Percentiles rank a stretch among this genome's conserved stretches.
phyloP scores from a whole-genome alignment of 2,113 vertebrate genomes.

The Cricetomys ansorgei region DNA sequence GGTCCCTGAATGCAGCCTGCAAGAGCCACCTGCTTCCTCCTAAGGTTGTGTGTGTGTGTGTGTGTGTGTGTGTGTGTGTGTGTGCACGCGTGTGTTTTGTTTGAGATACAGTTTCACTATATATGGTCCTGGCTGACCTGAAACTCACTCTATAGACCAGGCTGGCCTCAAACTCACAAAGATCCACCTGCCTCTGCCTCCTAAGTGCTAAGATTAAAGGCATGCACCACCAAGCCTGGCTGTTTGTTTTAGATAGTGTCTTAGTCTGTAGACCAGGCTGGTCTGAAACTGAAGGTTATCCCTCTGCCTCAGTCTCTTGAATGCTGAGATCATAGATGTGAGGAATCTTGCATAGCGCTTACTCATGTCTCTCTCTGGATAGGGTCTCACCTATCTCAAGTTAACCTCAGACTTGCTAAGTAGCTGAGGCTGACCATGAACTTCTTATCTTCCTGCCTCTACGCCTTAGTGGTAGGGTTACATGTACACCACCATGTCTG shows the following conservation, averaged over 20 bases:
- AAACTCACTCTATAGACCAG: background rate
- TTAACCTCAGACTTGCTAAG: background rate
- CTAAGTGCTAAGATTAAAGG: background rate
- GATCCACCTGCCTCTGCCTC: background rate
- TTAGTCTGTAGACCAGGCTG: background rate
- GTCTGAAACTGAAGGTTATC: background rate
- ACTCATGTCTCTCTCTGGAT: background rate
- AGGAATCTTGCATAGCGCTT: too few species aligned
- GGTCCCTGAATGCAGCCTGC: background rate
- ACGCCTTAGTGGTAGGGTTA: background rate
- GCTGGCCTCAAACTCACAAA: background rate
- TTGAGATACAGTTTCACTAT: background rate
- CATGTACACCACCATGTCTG: background rate
- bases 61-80: background rate
- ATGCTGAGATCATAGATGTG: background rate
- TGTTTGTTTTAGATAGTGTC: background rate
- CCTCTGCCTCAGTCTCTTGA: background rate
- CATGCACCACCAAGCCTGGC: background rate
- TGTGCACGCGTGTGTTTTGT: background rate
- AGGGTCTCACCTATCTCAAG: background rate
- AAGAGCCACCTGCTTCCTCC: background rate
- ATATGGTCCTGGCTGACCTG: background rate
- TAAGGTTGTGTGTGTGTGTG: background rate
- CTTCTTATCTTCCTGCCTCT: background rate
- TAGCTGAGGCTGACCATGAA: background rate